phyloP scores from a whole-genome alignment of 92 coral and sea anemone genomes.

The Umimayanthus chanpuru region DNA sequence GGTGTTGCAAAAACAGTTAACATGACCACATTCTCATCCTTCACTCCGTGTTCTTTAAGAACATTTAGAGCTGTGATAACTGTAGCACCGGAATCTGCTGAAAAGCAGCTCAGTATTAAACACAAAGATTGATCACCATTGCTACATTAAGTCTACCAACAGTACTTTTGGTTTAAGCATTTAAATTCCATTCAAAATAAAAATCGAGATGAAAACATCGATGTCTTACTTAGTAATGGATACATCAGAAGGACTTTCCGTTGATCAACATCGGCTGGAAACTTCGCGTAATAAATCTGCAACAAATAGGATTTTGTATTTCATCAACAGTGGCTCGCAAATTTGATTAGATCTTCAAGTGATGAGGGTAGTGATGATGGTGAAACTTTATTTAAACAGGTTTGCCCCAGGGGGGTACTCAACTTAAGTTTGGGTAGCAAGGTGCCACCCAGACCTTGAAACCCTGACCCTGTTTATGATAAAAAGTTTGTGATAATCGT shows the following conservation, averaged over 20 bases:
- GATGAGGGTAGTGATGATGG: too few relatives aligned
- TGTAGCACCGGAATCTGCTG: conserved; percentile 92
- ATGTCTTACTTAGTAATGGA: conserved; percentile 84
- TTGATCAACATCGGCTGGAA: conserved; percentile 89
- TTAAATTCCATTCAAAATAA: background rate
- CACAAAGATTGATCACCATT: background rate
- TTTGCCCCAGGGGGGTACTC: too few relatives aligned
- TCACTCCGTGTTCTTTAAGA: conserved; percentile 91
- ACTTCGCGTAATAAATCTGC: conserved; percentile 98
- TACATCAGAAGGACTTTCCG: conserved; percentile 95
- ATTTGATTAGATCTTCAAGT: too few relatives aligned
- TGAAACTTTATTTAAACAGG: too few relatives aligned
- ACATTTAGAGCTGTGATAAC: conserved; percentile 87
- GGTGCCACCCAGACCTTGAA: too few relatives aligned
- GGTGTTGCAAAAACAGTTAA: conserved; percentile 92
- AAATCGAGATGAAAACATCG: background rate
- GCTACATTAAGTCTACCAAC: background rate
- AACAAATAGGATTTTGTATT: background rate
- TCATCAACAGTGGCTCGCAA: background rate
- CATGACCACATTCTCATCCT: conserved; percentile 83
- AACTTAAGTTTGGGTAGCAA: too few relatives aligned
- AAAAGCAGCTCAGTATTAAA: background rate
- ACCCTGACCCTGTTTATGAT: too few relatives aligned
- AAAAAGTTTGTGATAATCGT: too few relatives aligned
- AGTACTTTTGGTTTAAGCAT: too few relatives aligned